A percentile compares a stretch with the other conserved stretches of the same genome.
Evolutionary conservation across 2,888 invertebrate species (phyloP).

Genomic region (Spodoptera picta): DNA sequence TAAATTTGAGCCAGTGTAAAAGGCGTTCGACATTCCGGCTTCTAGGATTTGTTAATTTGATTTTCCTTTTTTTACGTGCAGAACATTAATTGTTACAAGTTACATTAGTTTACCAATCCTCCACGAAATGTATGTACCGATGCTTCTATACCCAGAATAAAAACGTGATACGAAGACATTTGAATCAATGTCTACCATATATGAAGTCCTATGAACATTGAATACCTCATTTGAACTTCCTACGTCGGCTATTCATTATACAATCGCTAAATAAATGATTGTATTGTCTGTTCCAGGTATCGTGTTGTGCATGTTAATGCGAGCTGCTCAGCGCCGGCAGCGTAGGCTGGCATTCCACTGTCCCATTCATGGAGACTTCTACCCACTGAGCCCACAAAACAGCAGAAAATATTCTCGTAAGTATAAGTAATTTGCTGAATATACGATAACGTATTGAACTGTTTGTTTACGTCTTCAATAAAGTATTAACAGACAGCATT

Average conservation of each 20-base stretch:
- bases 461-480: conserved; percentile 5
- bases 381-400: conserved; percentile 91
- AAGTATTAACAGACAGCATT: not conserved
- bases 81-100: too few species aligned
- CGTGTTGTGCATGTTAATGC: conserved; percentile 90
- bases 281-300: conserved; percentile 83
- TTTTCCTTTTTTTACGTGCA: too few species aligned
- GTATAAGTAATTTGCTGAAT: conserved; percentile 51
- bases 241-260: conserved; percentile 26
- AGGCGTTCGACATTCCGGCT: too few species aligned
- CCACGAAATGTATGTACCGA: too few species aligned
- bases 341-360: conserved; percentile 93
- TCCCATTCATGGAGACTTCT: conserved; percentile 93
- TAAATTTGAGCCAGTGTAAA: too few species aligned
- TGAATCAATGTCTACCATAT: too few species aligned
- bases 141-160: too few species aligned
- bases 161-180: too few species aligned
- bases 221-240: conserved; percentile 21
- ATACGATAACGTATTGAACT: conserved; percentile 1
- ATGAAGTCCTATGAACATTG: not conserved
- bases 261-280: conserved; percentile 22
- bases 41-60: too few species aligned
- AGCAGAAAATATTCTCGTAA: conserved; percentile 85
- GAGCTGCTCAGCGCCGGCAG: conserved; percentile 90
- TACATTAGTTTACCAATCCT: too few species aligned